Percentiles rank a stretch among this genome's conserved stretches.
Conservation (phyloP, 2,113 vertebrate genomes). For the Polyodon spathula region DNA sequence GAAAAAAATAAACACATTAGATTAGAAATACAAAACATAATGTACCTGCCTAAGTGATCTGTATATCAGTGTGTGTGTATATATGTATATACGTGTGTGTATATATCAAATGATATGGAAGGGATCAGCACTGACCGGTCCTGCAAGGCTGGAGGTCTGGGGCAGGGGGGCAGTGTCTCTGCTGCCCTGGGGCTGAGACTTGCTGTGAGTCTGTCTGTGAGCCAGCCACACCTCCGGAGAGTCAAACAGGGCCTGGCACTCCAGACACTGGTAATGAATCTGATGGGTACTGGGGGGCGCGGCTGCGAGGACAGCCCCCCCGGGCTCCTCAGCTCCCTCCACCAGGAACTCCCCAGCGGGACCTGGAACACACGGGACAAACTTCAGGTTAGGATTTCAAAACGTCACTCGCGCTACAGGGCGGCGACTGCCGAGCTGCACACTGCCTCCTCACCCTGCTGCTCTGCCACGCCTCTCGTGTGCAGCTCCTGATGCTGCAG, state of each 20-base stretch:
- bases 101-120: no score
- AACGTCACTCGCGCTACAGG: no score
- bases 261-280: conserved; percentile 78
- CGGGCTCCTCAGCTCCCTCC: conserved; percentile 45
- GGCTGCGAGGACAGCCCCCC: conserved; percentile 12
- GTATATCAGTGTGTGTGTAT: no score
- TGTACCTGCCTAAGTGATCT: no score
- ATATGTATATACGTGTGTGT: background rate
- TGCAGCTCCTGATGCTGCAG: conserved; percentile 79
- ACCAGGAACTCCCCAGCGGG: conserved; percentile 44
- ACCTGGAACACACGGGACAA: background rate
- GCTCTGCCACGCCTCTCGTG: conserved; percentile 55
- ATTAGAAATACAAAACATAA: no score
- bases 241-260: conserved; percentile 73
- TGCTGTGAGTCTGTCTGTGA: conserved; percentile 64
- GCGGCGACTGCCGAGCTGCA: background rate
- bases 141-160: no score
- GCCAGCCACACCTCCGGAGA: conserved; percentile 71
- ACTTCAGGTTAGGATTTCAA: no score
- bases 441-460: conserved; percentile 38
- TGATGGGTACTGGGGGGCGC: conserved; percentile 38
- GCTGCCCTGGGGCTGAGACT: conserved; percentile 52
- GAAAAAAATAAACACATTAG: no score
- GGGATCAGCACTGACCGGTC: no score
- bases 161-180: conserved; percentile 30